These are phyloP conservation scores for Dasyprocta punctata DNA, from an alignment of 2,113 vertebrate genomes.

Conservation along the genomic window DNA sequence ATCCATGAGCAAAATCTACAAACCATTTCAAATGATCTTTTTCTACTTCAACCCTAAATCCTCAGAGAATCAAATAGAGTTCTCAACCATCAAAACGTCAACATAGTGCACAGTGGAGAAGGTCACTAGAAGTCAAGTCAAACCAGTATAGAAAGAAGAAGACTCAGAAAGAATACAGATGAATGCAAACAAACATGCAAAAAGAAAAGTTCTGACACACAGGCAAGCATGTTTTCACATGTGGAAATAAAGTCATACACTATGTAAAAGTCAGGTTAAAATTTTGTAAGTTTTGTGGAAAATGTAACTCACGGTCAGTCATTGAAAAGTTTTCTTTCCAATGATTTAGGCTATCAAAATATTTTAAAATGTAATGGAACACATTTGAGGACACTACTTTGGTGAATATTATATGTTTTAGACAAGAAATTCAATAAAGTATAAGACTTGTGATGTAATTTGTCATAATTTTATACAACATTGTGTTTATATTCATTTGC, in stretches of 20 bases:
- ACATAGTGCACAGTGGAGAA: not conserved
- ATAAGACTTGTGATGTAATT: not conserved
- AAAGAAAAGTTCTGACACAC: not conserved
- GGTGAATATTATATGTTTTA: conserved; percentile 8
- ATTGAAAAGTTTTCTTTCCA: not conserved
- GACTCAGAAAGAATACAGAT: too few relatives aligned
- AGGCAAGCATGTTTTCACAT: too few relatives aligned
- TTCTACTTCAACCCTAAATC: not conserved
- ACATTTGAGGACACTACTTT: not conserved
- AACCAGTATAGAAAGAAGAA: not conserved
- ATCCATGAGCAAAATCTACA: not conserved
- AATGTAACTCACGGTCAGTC: not conserved
- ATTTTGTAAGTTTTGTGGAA: not conserved
- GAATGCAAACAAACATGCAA: not conserved
- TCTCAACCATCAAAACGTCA: too few relatives aligned
- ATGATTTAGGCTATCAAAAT: not conserved
- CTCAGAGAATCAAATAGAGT: not conserved
- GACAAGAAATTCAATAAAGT: not conserved
- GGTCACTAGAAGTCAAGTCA: not conserved
- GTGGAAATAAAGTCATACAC: not conserved
- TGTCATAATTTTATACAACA: not conserved
- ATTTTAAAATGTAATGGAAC: not conserved
- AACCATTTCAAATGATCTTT: not conserved
- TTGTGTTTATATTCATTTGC: not conserved
- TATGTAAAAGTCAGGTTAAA: not conserved